Percentiles rank a stretch among this genome's conserved stretches.
Conservation (phyloP, 1,140 invertebrate species). For the Conus ventricosus region DNA sequence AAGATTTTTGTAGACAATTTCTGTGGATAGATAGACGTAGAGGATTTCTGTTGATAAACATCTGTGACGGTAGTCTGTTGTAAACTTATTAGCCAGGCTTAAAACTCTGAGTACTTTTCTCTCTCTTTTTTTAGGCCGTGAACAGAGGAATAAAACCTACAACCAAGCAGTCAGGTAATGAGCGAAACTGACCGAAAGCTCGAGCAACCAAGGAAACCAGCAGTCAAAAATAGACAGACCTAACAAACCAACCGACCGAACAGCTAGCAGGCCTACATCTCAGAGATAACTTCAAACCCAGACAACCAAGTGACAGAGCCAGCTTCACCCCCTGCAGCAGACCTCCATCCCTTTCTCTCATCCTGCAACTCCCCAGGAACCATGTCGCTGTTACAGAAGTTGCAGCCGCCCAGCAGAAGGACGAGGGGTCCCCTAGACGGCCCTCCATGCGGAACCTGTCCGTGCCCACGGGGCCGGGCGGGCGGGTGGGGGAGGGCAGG, state of each 20-base stretch:
- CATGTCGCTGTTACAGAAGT: neutral
- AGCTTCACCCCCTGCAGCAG: neutral
- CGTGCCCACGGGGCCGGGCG: neutral
- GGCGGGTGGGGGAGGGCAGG: neutral
- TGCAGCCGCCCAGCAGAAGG: neutral
- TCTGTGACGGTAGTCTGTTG: too few relatives aligned
- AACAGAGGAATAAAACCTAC: too few relatives aligned
- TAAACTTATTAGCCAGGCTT: too few relatives aligned
- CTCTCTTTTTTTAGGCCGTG: too few relatives aligned
- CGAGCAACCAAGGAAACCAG: neutral
- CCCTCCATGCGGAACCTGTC: slow-evolving; percentile 7
- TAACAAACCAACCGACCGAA: neutral
- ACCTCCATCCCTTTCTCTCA: neutral
- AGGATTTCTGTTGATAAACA: too few relatives aligned
- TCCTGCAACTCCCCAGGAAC: neutral
- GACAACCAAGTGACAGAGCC: too few relatives aligned
- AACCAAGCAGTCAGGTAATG: too few relatives aligned
- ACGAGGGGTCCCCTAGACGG: neutral
- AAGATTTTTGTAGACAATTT: too few relatives aligned
- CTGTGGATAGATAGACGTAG: too few relatives aligned
- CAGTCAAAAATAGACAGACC: neutral
- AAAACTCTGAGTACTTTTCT: too few relatives aligned
- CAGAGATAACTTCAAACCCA: too few relatives aligned
- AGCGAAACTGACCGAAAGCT: neutral
- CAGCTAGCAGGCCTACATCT: neutral